phyloP scores from a whole-genome alignment of 2,797 vertebrate species.

The Enteromius anoplus region DNA sequence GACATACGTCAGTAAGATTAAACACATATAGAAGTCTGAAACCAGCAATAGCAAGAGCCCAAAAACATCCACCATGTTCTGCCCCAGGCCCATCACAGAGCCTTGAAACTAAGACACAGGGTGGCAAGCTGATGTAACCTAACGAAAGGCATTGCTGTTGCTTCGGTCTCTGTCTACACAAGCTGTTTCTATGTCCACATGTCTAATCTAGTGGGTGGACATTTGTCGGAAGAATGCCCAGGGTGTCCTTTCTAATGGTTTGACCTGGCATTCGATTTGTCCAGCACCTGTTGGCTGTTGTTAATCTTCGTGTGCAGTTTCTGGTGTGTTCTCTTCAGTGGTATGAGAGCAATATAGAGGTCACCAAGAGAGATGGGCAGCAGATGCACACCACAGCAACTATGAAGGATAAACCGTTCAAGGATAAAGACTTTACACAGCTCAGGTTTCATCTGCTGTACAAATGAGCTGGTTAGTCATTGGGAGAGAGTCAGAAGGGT shows the following conservation, averaged over 20 bases:
- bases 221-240: constrained; percentile 12
- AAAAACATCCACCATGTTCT: constrained; percentile 25
- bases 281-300: background rate
- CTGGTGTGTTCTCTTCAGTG: background rate
- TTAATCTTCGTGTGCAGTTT: constrained; percentile 24
- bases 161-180: constrained; percentile 6
- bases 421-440: background rate
- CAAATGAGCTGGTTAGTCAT: background rate
- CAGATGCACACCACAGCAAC: constrained; percentile 16
- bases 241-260: constrained; percentile 22
- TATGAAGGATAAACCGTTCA: constrained; percentile 24
- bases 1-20: constrained; percentile 18
- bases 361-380: constrained; percentile 3
- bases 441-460: background rate
- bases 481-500: background rate
- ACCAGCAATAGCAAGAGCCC: constrained; percentile 10
- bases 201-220: constrained; percentile 38
- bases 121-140: constrained; percentile 43
- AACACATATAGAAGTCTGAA: constrained; percentile 20
- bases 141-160: constrained; percentile 42
- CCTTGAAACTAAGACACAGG: constrained; percentile 10
- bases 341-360: constrained; percentile 12
- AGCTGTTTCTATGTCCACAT: constrained; percentile 16
- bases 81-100: constrained; percentile 25
- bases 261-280: constrained; percentile 4